Evolutionary conservation across 2,797 vertebrate genomes (phyloP).

Genomic region (Sciaenops ocellatus): DNA sequence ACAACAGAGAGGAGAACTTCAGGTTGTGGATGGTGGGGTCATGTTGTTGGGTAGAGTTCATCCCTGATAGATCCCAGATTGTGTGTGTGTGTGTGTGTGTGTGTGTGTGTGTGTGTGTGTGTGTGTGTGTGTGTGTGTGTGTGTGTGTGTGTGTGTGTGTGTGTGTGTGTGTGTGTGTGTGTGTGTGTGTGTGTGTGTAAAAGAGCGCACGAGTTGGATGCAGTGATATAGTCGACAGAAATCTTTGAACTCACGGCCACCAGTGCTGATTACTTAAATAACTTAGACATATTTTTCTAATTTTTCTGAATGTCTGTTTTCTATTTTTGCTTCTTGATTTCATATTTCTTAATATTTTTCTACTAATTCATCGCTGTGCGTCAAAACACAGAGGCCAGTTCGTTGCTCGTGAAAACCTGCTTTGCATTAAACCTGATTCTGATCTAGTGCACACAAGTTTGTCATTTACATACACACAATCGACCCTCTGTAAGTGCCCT

Average conservation of each 20-base stretch:
- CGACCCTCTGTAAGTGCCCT: too few species aligned
- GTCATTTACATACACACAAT: too few species aligned
- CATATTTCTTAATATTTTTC: too few species aligned
- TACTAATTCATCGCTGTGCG: too few species aligned
- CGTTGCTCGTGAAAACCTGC: too few species aligned
- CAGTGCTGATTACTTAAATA: too few species aligned
- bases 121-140: too few species aligned
- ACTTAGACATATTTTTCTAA: too few species aligned
- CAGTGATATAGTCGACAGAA: constrained; percentile 17
- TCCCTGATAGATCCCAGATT: constrained; percentile 13
- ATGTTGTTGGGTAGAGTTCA: not conserved
- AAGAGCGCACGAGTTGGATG: not conserved
- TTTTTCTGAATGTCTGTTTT: too few species aligned
- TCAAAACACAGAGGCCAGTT: too few species aligned
- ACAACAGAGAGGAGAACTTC: not conserved
- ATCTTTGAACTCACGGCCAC: constrained; percentile 22
- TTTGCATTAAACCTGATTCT: too few species aligned
- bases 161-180: not conserved
- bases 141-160: too few species aligned
- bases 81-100: not conserved
- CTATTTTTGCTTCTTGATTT: not conserved
- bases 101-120: not conserved
- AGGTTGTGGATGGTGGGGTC: constrained; percentile 8
- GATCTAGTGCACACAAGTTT: not conserved
- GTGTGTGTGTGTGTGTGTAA: not conserved